Evolutionary conservation across 1,140 invertebrate genomes (phyloP).

Genomic region (Lethocerus indicus): DNA sequence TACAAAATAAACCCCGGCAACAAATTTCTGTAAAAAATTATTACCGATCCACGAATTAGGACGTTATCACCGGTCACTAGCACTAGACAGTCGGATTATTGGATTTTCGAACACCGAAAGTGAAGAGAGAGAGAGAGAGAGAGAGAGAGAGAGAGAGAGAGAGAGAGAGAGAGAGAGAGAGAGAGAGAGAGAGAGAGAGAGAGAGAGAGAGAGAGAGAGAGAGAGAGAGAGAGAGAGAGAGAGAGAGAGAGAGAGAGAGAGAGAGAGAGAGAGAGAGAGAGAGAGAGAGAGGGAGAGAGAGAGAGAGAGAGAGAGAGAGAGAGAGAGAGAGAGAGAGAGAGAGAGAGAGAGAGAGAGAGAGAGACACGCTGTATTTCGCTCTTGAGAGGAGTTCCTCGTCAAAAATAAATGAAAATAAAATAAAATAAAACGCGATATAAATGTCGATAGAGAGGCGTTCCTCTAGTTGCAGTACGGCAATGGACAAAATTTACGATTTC

Average conservation of each 20-base stretch:
- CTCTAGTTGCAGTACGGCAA: too few species aligned
- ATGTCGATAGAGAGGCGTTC: too few species aligned
- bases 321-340: conserved; percentile 6
- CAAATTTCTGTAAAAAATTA: too few species aligned
- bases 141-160: conserved; percentile 4
- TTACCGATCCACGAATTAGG: too few species aligned
- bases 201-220: conserved; percentile 7
- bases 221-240: conserved; percentile 10
- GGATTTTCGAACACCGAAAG: not conserved
- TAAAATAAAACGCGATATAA: too few species aligned
- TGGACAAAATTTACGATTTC: too few species aligned
- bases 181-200: conserved; percentile 9
- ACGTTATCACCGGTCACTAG: too few species aligned
- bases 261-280: conserved; percentile 8
- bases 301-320: conserved; percentile 11
- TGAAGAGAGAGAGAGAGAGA: conserved; percentile 5
- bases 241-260: conserved; percentile 9
- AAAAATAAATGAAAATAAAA: too few species aligned
- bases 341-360: conserved; percentile 3
- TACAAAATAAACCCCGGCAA: too few species aligned
- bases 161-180: conserved; percentile 2
- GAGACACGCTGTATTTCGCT: not conserved
- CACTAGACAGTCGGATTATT: not conserved
- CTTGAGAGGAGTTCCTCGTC: too few species aligned
- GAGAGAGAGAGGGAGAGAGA: conserved; percentile 11